Conservation (phyloP, 2,797 vertebrate genomes). For the Furcifer pardalis region DNA sequence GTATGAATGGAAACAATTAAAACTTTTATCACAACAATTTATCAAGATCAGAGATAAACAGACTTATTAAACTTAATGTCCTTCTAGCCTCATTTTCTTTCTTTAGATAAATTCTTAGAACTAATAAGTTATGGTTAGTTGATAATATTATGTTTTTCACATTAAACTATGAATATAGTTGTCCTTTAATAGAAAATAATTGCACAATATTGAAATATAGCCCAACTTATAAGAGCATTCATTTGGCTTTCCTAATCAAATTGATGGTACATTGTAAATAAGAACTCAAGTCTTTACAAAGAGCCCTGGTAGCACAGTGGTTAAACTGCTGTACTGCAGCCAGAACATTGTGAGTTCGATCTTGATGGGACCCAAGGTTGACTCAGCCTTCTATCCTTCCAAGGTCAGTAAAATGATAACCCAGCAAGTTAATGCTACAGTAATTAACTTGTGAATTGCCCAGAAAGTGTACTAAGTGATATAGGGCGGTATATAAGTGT, state of each 20-base stretch:
- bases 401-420: no score
- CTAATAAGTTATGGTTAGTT: slow-evolving; percentile 34
- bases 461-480: no score
- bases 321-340: no score
- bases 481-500: no score
- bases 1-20: slow-evolving; percentile 42
- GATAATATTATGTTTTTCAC: slow-evolving; percentile 39
- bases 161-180: slow-evolving; percentile 45
- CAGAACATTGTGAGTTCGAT: no score
- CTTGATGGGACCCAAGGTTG: no score
- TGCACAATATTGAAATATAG: neutral
- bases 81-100: slow-evolving; percentile 54
- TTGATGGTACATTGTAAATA: neutral
- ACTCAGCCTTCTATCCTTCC: no score
- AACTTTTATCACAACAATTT: slow-evolving; percentile 49
- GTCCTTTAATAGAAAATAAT: slow-evolving; percentile 23
- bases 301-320: no score
- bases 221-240: neutral
- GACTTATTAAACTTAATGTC: slow-evolving; percentile 53
- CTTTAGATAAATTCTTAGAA: slow-evolving; percentile 36
- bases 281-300: neutral
- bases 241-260: neutral
- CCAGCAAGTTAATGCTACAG: no score
- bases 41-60: slow-evolving; percentile 58
- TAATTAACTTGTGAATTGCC: no score